A percentile compares a stretch with the other conserved stretches of the same genome.
Conservation (phyloP, 2,113 vertebrate genomes). For the Brachyhypopomus gauderio region DNA sequence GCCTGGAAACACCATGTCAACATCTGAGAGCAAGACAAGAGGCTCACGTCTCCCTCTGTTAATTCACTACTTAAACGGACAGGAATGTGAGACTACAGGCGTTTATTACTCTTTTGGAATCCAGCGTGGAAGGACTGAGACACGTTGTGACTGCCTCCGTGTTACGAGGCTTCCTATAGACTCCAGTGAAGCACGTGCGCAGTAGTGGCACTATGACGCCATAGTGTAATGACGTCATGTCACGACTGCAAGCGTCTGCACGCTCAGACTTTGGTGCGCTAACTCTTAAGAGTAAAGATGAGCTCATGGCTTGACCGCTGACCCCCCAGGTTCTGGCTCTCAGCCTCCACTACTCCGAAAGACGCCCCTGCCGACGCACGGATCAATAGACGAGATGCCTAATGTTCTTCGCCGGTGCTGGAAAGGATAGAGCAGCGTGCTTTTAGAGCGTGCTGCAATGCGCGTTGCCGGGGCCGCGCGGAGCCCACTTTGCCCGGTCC, state of each 20-base stretch:
- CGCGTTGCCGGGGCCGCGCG: slow-evolving; percentile 35
- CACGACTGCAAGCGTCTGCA: slow-evolving; percentile 59
- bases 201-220: slow-evolving; percentile 55
- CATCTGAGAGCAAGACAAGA: slow-evolving; percentile 62
- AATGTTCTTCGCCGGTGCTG: slow-evolving; percentile 29
- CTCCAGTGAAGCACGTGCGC: slow-evolving; percentile 64
- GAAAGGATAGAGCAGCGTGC: slow-evolving; percentile 5
- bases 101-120: slow-evolving; percentile 1
- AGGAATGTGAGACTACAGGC: not conserved
- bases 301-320: slow-evolving; percentile 42
- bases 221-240: slow-evolving; percentile 64
- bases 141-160: slow-evolving; percentile 64
- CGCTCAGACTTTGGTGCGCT: slow-evolving; percentile 56
- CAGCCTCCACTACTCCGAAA: slow-evolving; percentile 55
- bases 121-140: not conserved
- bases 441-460: slow-evolving; percentile 40
- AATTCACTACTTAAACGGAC: slow-evolving; percentile 7
- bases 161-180: slow-evolving; percentile 69
- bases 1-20: slow-evolving; percentile 62
- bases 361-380: not conserved
- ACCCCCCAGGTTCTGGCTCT: slow-evolving; percentile 41
- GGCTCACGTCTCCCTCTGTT: slow-evolving; percentile 47
- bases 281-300: slow-evolving; percentile 45
- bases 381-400: slow-evolving; percentile 37
- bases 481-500: slow-evolving; percentile 5